Evolutionary conservation across 2,888 invertebrate genomes (phyloP).

Genomic region (Oeneis ivallda): DNA sequence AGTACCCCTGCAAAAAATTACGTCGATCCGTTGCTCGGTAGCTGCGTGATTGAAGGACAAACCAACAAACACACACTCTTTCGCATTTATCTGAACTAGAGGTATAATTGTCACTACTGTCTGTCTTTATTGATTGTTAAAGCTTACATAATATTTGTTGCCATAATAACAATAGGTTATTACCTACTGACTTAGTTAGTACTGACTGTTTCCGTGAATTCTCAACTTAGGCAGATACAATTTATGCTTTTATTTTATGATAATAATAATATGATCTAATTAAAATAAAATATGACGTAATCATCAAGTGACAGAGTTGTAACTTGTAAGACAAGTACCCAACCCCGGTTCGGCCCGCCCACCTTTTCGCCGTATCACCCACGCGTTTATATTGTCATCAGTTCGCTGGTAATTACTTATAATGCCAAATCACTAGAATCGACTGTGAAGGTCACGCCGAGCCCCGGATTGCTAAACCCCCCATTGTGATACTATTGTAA

Average conservation of each 20-base stretch:
- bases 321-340: conserved; percentile 35
- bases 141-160: too few species aligned
- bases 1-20: too few species aligned
- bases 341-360: conserved; percentile 33
- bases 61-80: too few species aligned
- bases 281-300: conserved; percentile 40
- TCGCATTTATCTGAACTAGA: too few species aligned
- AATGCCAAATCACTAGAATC: conserved; percentile 42
- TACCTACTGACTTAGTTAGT: too few species aligned
- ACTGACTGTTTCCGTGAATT: too few species aligned
- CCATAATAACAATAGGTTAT: too few species aligned
- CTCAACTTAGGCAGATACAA: too few species aligned
- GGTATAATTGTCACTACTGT: background rate
- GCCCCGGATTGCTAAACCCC: conserved; percentile 36
- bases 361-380: conserved; percentile 40
- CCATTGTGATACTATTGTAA: conserved; percentile 32
- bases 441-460: conserved; percentile 38
- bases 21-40: too few species aligned
- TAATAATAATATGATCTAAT: background rate
- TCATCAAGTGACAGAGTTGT: conserved; percentile 35
- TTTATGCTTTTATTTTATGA: too few species aligned
- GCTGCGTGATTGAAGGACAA: too few species aligned
- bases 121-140: too few species aligned
- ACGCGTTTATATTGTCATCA: conserved; percentile 40
- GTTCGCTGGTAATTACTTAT: conserved; percentile 40